Percentiles rank a stretch among this genome's conserved stretches.
These are phyloP conservation scores for Dipus sagitta DNA, from an alignment of 2,797 vertebrate species.

Conservation along the genomic window DNA sequence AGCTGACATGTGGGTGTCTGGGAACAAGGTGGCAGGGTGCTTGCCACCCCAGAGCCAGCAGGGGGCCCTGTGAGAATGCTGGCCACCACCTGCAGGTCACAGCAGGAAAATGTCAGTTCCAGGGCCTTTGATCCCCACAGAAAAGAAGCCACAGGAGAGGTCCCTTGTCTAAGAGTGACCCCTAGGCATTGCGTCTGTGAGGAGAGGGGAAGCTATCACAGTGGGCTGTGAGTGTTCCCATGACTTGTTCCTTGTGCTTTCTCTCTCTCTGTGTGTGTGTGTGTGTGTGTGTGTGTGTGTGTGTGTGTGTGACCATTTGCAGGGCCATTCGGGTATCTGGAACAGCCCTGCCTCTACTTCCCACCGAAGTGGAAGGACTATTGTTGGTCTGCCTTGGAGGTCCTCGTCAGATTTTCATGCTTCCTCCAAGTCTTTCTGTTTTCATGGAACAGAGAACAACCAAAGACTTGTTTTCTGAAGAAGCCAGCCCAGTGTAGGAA, in stretches of 20 bases:
- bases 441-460: slow-evolving; percentile 38
- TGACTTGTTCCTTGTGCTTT: background rate
- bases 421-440: background rate
- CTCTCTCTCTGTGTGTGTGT: background rate
- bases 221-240: background rate
- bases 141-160: background rate
- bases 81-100: background rate
- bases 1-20: background rate
- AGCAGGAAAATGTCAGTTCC: background rate
- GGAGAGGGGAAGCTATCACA: background rate
- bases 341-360: background rate
- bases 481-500: background rate
- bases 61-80: slow-evolving; percentile 59
- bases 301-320: background rate
- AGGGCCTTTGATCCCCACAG: background rate
- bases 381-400: background rate
- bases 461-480: slow-evolving; percentile 7
- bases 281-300: background rate
- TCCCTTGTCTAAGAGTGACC: background rate
- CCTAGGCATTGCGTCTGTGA: background rate
- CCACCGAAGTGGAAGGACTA: background rate
- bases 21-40: background rate
- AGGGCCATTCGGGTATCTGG: background rate
- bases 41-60: slow-evolving; percentile 40
- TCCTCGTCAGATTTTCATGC: background rate